Evolutionary conservation across 2,113 vertebrate species (phyloP).

Genomic region (Thamnophis sirtalis): DNA sequence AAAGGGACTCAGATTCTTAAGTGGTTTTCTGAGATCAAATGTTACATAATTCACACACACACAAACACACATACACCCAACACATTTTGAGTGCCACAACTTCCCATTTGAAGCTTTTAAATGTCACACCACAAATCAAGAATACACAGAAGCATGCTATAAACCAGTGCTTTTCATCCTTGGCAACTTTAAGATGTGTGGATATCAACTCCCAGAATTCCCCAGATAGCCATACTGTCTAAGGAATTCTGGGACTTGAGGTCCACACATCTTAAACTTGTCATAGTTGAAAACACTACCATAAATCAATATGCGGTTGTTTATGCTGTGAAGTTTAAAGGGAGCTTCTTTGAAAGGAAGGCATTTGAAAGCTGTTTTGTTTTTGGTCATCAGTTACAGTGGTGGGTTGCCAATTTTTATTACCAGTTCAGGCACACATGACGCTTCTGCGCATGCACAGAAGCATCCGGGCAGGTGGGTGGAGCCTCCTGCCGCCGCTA

Average conservation of each 20-base stretch:
- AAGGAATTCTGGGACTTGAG: not conserved
- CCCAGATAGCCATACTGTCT: not conserved
- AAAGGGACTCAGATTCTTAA: not conserved
- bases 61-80: not conserved
- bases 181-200: not conserved
- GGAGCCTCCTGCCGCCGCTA: no score
- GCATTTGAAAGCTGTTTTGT: not conserved
- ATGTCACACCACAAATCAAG: not conserved
- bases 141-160: not conserved
- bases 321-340: not conserved
- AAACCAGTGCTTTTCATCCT: not conserved
- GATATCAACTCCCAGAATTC: not conserved
- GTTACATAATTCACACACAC: not conserved
- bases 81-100: not conserved
- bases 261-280: not conserved
- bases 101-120: not conserved
- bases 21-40: not conserved
- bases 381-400: not conserved
- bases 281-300: not conserved
- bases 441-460: no score
- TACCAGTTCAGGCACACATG: no score
- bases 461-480: no score
- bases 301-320: not conserved
- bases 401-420: no score
- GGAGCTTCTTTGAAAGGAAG: not conserved